Conservation (phyloP, 2,113 vertebrate genomes). For the Lampris megalopsis region DNA sequence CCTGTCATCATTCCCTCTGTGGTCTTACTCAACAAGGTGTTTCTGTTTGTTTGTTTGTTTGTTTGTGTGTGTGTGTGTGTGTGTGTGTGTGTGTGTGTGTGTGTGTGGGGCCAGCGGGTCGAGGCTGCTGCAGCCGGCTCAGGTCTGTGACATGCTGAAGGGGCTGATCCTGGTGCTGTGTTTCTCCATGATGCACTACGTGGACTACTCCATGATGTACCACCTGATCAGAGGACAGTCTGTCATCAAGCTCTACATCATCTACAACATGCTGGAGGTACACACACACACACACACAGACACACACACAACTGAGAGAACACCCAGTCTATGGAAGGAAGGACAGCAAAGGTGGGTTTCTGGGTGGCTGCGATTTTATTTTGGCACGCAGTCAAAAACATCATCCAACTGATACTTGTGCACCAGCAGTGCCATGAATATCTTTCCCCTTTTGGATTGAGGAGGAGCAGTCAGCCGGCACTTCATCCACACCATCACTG, state of each 20-base stretch:
- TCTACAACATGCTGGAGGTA: constrained; percentile 99
- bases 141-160: constrained; percentile 97
- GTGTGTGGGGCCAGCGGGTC: constrained; percentile 85
- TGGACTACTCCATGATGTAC: constrained; percentile 99
- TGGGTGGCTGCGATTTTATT: too few species aligned
- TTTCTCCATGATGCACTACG: constrained; percentile 98
- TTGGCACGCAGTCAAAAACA: too few species aligned
- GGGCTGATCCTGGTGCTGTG: constrained; percentile 93
- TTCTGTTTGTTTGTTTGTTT: not conserved
- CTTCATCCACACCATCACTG: too few species aligned
- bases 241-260: constrained; percentile 99
- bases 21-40: not conserved
- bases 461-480: too few species aligned
- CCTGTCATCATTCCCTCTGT: too few species aligned
- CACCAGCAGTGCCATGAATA: too few species aligned
- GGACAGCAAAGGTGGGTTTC: too few species aligned
- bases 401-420: too few species aligned
- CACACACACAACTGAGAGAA: too few species aligned
- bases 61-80: constrained; percentile 7
- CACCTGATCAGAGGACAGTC: constrained; percentile 98
- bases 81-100: constrained; percentile 45
- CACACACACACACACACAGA: too few species aligned
- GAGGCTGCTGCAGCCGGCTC: constrained; percentile 94
- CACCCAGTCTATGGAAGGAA: too few species aligned
- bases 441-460: too few species aligned